Conservation (phyloP, 2,797 vertebrate genomes). For the Agapornis canus region DNA sequence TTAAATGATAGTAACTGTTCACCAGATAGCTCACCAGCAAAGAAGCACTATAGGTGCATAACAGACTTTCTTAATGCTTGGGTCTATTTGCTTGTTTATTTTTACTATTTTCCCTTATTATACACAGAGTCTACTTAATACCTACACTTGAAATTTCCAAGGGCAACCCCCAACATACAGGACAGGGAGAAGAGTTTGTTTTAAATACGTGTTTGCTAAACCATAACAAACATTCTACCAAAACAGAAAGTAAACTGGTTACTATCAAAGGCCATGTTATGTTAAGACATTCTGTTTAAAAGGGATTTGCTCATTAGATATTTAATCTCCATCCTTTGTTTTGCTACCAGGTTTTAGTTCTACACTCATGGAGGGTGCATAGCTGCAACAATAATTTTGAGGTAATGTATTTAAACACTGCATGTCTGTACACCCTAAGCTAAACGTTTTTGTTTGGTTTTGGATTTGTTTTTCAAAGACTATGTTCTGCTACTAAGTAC, state of each 20-base stretch:
- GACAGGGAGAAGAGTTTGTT: not conserved
- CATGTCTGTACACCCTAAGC: not conserved
- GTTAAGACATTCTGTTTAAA: not conserved
- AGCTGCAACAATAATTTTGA: not conserved
- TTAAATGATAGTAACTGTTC: not conserved
- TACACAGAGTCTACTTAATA: not conserved
- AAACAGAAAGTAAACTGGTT: not conserved
- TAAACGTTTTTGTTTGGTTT: not conserved
- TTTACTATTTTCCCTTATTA: not conserved
- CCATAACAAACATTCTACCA: not conserved
- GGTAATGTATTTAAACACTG: not conserved
- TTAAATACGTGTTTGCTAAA: not conserved
- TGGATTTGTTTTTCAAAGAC: not conserved
- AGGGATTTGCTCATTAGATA: not conserved
- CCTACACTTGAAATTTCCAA: not conserved
- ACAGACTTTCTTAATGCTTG: not conserved
- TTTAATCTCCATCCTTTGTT: not conserved
- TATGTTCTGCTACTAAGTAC: not conserved
- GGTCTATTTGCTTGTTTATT: not conserved
- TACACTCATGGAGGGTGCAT: not conserved
- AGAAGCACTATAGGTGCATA: not conserved
- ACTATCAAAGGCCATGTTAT: not conserved
- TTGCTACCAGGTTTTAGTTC: not conserved
- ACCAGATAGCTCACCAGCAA: not conserved
- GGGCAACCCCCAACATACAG: not conserved